phyloP scores from a whole-genome alignment of 1,140 invertebrate genomes.

The Nebria ingens region DNA sequence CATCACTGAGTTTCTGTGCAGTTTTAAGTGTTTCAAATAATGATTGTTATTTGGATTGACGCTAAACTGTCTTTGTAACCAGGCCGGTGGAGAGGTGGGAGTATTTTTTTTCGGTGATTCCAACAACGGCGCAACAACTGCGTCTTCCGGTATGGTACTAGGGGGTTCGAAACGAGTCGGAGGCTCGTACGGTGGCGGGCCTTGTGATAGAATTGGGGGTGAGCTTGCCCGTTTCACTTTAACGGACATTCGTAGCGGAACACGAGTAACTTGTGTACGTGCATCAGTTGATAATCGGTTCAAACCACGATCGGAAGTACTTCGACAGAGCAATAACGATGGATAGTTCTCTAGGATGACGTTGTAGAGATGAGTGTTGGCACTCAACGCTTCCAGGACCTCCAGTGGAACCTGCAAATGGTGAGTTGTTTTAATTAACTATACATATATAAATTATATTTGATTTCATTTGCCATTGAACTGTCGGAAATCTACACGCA shows the following conservation, averaged over 20 bases:
- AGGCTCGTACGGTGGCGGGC: not conserved
- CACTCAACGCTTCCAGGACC: conserved; percentile 50
- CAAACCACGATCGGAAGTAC: conserved; percentile 50
- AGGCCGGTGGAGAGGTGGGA: conserved; percentile 29
- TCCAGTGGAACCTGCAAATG: conserved; percentile 46
- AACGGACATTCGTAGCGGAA: conserved; percentile 49
- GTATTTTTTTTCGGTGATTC: conserved; percentile 22
- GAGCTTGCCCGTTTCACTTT: conserved; percentile 39
- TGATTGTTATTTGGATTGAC: conserved; percentile 48
- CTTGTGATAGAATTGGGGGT: not conserved
- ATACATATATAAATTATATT: conserved; percentile 10
- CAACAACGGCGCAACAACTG: conserved; percentile 10
- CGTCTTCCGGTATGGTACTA: not conserved
- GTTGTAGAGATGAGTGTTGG: conserved; percentile 55
- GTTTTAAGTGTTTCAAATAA: conserved; percentile 62
- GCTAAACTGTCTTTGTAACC: conserved; percentile 44
- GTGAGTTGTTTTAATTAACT: too few species aligned
- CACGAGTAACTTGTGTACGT: conserved; percentile 32
- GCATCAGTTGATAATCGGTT: conserved; percentile 37
- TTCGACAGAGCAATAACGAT: conserved; percentile 49
- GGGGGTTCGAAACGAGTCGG: not conserved
- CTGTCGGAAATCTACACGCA: not conserved
- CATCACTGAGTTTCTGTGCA: conserved; percentile 70
- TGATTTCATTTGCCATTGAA: conserved; percentile 6
- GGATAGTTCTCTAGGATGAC: conserved; percentile 64